Evolutionary conservation across 2,113 vertebrate genomes (phyloP).

Genomic region (Hippocampus barbouri): DNA sequence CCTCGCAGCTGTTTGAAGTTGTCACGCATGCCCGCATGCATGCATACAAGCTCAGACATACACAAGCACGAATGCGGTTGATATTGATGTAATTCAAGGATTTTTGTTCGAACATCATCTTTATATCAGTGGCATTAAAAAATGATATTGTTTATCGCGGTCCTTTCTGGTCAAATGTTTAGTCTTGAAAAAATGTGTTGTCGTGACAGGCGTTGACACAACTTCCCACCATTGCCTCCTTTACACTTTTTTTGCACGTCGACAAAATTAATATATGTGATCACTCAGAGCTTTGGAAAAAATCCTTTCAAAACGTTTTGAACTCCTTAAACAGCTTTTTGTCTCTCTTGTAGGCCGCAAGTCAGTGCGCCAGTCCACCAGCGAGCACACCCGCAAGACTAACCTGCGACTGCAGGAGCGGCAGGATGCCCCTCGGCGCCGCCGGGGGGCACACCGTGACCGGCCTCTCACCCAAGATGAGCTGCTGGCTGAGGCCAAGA

Average conservation of each 20-base stretch:
- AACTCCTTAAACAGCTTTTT: not conserved
- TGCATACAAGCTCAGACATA: too few relatives aligned
- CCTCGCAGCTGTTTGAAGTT: too few relatives aligned
- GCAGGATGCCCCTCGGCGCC: slow-evolving; percentile 86
- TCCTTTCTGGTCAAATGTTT: too few relatives aligned
- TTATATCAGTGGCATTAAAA: too few relatives aligned
- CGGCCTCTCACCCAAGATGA: slow-evolving; percentile 88
- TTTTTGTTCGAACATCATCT: too few relatives aligned
- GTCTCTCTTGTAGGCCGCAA: slow-evolving; percentile 76
- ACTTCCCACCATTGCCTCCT: not conserved
- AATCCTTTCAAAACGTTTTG: too few relatives aligned
- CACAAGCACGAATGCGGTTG: too few relatives aligned
- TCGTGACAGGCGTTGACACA: not conserved
- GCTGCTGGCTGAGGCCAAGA: slow-evolving; percentile 88
- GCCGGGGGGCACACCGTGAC: slow-evolving; percentile 83
- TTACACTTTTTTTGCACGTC: not conserved
- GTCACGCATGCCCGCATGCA: too few relatives aligned
- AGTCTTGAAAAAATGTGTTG: too few relatives aligned
- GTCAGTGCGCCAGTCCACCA: slow-evolving; percentile 91
- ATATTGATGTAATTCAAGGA: too few relatives aligned
- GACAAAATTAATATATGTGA: not conserved
- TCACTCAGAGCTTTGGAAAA: not conserved
- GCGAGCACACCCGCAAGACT: slow-evolving; percentile 89
- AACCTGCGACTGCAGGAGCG: slow-evolving; percentile 90
- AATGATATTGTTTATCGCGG: too few relatives aligned